These are phyloP conservation scores for Oreortyx pictus DNA, from an alignment of 2,797 vertebrate species.

Conservation along the genomic window DNA sequence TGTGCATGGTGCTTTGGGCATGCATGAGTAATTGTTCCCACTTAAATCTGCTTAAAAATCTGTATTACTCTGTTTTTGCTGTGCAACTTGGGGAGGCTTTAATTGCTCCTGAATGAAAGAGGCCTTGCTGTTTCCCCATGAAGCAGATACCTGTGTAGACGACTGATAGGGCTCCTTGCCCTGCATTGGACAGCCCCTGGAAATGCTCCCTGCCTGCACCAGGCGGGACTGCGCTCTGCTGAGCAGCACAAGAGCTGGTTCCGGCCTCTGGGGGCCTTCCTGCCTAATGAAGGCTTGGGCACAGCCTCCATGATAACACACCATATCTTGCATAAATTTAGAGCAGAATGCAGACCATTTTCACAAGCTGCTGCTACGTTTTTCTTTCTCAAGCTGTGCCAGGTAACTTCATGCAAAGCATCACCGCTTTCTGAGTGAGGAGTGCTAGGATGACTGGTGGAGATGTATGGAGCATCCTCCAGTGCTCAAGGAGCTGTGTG, in stretches of 20 bases:
- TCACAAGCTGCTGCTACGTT: slow-evolving; percentile 19
- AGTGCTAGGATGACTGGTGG: neutral
- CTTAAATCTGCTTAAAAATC: slow-evolving; percentile 8
- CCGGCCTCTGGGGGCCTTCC: neutral
- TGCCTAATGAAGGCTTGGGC: neutral
- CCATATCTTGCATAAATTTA: neutral
- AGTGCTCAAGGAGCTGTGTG: fast-evolving
- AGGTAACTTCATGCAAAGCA: neutral
- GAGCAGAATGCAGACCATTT: neutral
- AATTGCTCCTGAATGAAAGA: neutral
- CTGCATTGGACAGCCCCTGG: fast-evolving
- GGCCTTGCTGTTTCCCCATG: neutral
- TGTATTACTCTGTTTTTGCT: fast-evolving
- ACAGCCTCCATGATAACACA: neutral
- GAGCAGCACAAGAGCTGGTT: neutral
- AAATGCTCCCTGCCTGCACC: neutral
- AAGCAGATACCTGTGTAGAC: fast-evolving
- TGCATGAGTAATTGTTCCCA: neutral
- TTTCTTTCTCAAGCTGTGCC: slow-evolving; percentile 12
- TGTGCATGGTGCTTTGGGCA: neutral
- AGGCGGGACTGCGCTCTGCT: neutral
- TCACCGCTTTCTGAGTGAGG: neutral
- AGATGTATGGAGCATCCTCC: neutral
- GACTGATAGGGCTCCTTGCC: fast-evolving
- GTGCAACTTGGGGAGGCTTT: neutral